phyloP scores from a whole-genome alignment of 1,140 invertebrate species.

The Drosophila cardini region DNA sequence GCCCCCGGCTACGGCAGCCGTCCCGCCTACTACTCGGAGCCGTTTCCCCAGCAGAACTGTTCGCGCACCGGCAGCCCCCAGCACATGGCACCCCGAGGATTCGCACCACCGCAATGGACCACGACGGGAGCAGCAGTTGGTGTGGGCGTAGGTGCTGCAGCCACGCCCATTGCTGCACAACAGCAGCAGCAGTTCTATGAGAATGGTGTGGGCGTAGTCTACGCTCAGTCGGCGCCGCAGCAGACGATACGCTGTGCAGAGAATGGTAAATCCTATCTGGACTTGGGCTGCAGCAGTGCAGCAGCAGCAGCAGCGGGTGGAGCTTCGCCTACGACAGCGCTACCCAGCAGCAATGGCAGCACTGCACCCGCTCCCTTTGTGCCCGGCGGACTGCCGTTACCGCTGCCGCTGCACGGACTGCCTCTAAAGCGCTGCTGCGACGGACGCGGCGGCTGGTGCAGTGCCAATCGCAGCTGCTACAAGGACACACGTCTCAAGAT shows the following conservation, averaged over 20 bases:
- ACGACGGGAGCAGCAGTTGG: conserved; percentile 38
- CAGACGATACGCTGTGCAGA: conserved; percentile 94
- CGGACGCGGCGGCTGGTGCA: conserved; percentile 90
- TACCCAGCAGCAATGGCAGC: conserved; percentile 11
- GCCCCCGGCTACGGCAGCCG: conserved; percentile 71
- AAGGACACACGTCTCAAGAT: conserved; percentile 94
- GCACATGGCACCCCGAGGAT: conserved; percentile 73
- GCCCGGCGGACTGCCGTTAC: conserved; percentile 34
- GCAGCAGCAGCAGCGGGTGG: conserved; percentile 47
- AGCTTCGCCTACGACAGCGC: conserved; percentile 45
- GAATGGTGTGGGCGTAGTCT: conserved; percentile 66
- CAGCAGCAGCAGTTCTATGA: conserved; percentile 35
- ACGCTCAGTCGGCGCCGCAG: conserved; percentile 85
- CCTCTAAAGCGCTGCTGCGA: conserved; percentile 89
- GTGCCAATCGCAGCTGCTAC: conserved; percentile 90
- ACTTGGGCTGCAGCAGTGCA: conserved; percentile 90
- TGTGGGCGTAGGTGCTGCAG: conserved; percentile 39
- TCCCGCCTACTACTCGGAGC: conserved; percentile 84
- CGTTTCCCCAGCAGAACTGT: conserved; percentile 84
- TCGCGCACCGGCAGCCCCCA: conserved; percentile 79
- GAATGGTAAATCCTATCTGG: conserved; percentile 95
- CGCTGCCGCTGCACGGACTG: conserved; percentile 53
- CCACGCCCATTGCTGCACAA: conserved; percentile 28
- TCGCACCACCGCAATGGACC: conserved; percentile 72
- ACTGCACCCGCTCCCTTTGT: conserved; percentile 39